Conservation (phyloP, 2,113 vertebrate genomes). For the Corvus hawaiiensis region DNA sequence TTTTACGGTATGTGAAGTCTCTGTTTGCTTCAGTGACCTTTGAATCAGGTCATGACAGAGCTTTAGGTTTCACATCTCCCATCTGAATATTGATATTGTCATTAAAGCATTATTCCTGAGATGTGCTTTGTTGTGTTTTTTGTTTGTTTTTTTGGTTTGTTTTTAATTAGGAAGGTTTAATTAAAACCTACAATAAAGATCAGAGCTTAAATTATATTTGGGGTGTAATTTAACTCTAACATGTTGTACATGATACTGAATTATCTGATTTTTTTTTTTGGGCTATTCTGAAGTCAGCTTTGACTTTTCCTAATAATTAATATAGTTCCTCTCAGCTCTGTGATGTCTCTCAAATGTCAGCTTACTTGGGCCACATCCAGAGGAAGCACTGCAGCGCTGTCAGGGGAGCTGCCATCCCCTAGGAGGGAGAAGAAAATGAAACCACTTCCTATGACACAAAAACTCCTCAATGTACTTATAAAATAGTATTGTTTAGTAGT, state of each 20-base stretch:
- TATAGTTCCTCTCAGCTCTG: background rate
- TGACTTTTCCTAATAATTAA: background rate
- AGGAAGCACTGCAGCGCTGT: background rate
- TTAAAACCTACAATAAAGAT: background rate
- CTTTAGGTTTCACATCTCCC: background rate
- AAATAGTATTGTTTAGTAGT: background rate
- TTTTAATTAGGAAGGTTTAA: background rate
- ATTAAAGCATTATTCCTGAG: background rate
- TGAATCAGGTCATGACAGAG: background rate
- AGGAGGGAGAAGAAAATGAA: background rate
- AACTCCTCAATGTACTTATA: fast-evolving
- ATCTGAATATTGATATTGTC: background rate
- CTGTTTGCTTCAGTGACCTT: background rate
- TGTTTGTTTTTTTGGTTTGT: background rate
- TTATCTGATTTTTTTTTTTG: background rate
- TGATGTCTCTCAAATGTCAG: background rate
- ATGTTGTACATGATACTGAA: background rate
- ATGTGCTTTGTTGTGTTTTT: background rate
- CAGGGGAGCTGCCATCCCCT: background rate
- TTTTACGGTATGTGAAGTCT: background rate
- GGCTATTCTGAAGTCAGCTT: background rate
- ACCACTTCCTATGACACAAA: background rate
- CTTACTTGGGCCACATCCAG: background rate
- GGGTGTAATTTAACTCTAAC: background rate
- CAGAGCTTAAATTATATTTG: background rate